Conservation (phyloP, 1,140 invertebrate genomes). For the Streblospio benedicti region DNA sequence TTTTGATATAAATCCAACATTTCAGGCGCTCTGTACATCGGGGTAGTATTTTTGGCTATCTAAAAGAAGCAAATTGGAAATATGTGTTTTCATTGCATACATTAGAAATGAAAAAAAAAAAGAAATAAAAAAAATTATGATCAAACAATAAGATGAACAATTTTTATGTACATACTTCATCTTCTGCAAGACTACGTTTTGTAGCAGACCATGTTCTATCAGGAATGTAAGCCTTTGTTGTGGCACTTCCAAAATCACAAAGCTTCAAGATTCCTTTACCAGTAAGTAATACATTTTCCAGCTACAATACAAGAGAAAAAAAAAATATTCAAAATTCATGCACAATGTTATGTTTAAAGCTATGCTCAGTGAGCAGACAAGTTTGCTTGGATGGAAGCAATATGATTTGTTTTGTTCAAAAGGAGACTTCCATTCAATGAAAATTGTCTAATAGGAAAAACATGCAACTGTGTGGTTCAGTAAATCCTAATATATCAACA, state of each 20-base stretch:
- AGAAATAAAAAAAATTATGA: no score
- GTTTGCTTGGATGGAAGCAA: no score
- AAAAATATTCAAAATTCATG: no score
- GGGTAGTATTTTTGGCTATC: conserved; percentile 57
- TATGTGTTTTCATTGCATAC: neutral
- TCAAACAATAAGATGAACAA: neutral
- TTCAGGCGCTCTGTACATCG: conserved; percentile 75
- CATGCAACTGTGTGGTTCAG: no score
- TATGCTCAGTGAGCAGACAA: no score
- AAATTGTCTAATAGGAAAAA: no score
- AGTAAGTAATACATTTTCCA: conserved; percentile 69
- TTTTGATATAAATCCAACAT: conserved; percentile 98
- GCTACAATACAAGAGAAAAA: conserved; percentile 35
- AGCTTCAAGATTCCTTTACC: conserved; percentile 78
- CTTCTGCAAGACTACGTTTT: conserved; percentile 83
- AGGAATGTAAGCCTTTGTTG: conserved; percentile 70
- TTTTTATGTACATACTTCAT: conserved; percentile 73
- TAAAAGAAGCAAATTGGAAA: conserved; percentile 24
- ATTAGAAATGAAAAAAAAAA: neutral
- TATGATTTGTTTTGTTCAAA: no score
- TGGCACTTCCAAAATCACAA: conserved; percentile 97
- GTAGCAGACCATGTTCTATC: conserved; percentile 84
- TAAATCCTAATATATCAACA: no score
- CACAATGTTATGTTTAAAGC: no score
- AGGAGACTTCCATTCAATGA: no score